These are phyloP conservation scores for Drosophila ambigua DNA, from an alignment of 1,140 invertebrate genomes.

Conservation along the genomic window DNA sequence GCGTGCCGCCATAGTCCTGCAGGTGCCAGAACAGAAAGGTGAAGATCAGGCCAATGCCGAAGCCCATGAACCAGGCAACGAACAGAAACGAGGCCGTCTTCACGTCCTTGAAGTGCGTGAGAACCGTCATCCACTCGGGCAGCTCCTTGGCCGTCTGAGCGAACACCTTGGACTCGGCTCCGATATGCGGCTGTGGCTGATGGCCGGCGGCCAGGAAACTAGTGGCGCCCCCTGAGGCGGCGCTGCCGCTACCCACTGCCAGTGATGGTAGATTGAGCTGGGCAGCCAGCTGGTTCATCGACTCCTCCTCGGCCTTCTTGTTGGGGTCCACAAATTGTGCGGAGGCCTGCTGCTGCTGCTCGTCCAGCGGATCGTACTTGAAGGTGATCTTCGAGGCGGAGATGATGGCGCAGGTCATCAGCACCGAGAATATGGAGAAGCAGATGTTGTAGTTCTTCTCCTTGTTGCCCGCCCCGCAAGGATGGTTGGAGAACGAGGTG, in stretches of 20 bases:
- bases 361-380: constrained; percentile 88
- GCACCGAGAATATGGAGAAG: constrained; percentile 98
- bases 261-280: constrained; percentile 91
- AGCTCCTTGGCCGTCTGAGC: constrained; percentile 95
- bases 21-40: constrained; percentile 99
- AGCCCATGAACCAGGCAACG: constrained; percentile 99
- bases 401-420: constrained; percentile 97
- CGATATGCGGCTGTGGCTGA: constrained; percentile 85
- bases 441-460: constrained; percentile 99
- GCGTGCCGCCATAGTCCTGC: constrained; percentile 97
- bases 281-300: constrained; percentile 91
- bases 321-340: constrained; percentile 80
- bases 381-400: constrained; percentile 95
- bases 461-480: constrained; percentile 93
- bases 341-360: constrained; percentile 63
- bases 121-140: constrained; percentile 95
- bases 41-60: constrained; percentile 99
- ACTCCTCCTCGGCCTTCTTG: constrained; percentile 87
- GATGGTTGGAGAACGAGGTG: constrained; percentile 94
- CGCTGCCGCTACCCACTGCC: constrained; percentile 82
- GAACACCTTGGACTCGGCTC: constrained; percentile 93
- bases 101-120: constrained; percentile 95
- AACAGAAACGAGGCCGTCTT: constrained; percentile 97
- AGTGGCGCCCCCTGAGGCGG: constrained; percentile 83
- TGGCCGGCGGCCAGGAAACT: constrained; percentile 77